Conservation (phyloP, 2,113 vertebrate species). For the Ptilorrhoa leucosticta region DNA sequence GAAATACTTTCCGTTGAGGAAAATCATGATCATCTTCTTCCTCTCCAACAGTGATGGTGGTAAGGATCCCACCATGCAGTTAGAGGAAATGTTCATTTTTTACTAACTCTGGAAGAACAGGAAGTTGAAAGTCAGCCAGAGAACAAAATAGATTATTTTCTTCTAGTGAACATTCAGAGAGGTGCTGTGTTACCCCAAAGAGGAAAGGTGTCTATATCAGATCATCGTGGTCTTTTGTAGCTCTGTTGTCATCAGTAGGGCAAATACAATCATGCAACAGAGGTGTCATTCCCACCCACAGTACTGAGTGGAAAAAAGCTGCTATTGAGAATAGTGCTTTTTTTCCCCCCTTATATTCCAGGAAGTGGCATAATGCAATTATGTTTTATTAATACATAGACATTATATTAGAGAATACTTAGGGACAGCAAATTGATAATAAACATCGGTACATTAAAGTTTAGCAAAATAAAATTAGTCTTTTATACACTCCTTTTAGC, state of each 20-base stretch:
- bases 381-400: neutral
- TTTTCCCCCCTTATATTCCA: neutral
- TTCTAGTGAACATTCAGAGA: neutral
- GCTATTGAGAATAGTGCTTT: neutral
- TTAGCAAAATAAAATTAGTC: neutral
- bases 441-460: neutral
- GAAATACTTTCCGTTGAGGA: rapidly evolving
- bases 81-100: neutral
- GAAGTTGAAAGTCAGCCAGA: neutral
- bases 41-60: neutral
- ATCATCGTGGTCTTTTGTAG: rapidly evolving
- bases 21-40: neutral
- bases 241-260: neutral
- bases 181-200: neutral
- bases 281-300: neutral
- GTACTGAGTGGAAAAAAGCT: neutral
- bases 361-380: neutral
- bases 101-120: neutral
- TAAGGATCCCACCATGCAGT: neutral
- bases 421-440: neutral
- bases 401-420: neutral
- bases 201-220: neutral
- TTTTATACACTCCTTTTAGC: neutral
- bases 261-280: neutral
- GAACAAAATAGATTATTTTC: neutral